A percentile compares a stretch with the other conserved stretches of the same genome.
Conservation (phyloP, 2,113 vertebrate species). For the Paracanthobrama guichenoti region DNA sequence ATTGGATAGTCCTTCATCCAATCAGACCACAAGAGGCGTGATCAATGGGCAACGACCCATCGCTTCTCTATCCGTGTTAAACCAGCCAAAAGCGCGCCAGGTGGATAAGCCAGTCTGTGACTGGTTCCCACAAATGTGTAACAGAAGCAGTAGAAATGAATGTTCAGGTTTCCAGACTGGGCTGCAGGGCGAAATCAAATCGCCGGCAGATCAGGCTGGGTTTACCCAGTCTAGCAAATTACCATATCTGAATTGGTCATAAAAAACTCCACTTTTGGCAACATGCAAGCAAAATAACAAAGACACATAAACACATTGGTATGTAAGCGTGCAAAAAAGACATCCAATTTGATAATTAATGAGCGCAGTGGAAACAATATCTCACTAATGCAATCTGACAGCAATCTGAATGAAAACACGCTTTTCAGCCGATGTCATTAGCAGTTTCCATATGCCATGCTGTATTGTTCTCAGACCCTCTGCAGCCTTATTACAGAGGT, state of each 20-base stretch:
- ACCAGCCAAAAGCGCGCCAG: too few species aligned
- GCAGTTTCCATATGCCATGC: conserved; percentile 27
- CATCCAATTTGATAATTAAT: neutral
- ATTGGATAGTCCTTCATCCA: too few species aligned
- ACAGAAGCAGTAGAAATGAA: too few species aligned
- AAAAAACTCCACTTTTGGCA: neutral
- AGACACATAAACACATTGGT: neutral
- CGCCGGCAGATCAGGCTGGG: too few species aligned
- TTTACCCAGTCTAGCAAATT: too few species aligned
- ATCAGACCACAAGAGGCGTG: too few species aligned
- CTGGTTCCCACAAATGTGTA: too few species aligned
- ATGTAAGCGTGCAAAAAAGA: conserved; percentile 11
- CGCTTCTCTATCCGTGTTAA: too few species aligned
- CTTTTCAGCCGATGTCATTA: neutral
- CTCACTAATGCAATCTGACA: conserved; percentile 28
- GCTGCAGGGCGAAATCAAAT: too few species aligned
- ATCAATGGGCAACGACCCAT: too few species aligned
- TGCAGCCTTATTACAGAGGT: conserved; percentile 32
- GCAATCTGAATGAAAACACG: conserved; percentile 26
- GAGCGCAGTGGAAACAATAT: conserved; percentile 1
- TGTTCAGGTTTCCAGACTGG: too few species aligned
- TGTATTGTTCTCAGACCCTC: conserved; percentile 6
- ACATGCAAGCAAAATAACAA: neutral
- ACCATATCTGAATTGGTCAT: neutral
- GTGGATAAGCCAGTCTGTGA: too few species aligned